Percentiles rank a stretch among this genome's conserved stretches.
Conservation (phyloP, 2,888 invertebrate genomes). For the Sinelater perroti region DNA sequence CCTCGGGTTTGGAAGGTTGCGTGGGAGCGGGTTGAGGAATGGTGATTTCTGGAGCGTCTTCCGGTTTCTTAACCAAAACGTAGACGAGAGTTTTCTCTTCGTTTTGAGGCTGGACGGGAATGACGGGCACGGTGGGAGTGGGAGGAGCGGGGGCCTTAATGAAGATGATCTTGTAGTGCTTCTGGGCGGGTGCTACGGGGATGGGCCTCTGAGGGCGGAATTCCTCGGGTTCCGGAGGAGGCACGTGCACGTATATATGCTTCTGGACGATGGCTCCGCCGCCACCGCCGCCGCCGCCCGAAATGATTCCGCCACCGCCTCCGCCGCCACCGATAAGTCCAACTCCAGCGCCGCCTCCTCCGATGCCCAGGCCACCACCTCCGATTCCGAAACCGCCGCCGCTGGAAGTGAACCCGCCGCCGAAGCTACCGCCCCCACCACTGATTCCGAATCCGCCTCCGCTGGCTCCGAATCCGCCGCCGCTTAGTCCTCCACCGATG, state of each 20-base stretch:
- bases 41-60: constrained; percentile 61
- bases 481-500: constrained; percentile 32
- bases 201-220: constrained; percentile 69
- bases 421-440: constrained; percentile 37
- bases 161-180: constrained; percentile 91
- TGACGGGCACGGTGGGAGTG: constrained; percentile 78
- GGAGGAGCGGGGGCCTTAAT: constrained; percentile 87
- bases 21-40: constrained; percentile 80
- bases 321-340: constrained; percentile 37
- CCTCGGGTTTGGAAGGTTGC: constrained; percentile 86
- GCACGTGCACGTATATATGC: constrained; percentile 88
- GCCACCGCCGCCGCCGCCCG: constrained; percentile 52
- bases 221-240: constrained; percentile 84
- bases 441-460: constrained; percentile 46
- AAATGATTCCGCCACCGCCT: constrained; percentile 36
- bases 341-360: constrained; percentile 42
- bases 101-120: constrained; percentile 80
- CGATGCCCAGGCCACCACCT: constrained; percentile 46
- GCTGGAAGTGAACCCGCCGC: constrained; percentile 31
- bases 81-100: constrained; percentile 89
- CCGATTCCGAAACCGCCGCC: constrained; percentile 39
- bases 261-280: constrained; percentile 75
- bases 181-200: constrained; percentile 76
- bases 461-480: constrained; percentile 39
- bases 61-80: constrained; percentile 80